These are phyloP conservation scores for Heliothis virescens DNA, from an alignment of 1,140 invertebrate genomes.

Conservation along the genomic window DNA sequence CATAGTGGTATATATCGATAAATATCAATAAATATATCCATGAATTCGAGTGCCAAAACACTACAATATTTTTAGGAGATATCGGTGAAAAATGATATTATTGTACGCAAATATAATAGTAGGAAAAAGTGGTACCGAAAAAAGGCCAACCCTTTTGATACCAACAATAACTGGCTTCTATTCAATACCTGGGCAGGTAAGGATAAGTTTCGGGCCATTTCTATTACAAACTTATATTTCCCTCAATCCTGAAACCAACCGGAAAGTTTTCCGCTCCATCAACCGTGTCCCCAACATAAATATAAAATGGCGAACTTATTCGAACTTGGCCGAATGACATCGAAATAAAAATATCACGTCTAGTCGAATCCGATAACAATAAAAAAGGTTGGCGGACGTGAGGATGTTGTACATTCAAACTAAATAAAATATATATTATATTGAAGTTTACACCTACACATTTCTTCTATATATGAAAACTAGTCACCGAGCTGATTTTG, in stretches of 20 bases:
- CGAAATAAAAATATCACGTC: slow-evolving; percentile 38
- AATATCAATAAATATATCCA: no score
- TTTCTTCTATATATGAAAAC: background rate
- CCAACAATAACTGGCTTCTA: background rate
- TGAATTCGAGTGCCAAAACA: background rate
- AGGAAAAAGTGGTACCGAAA: no score
- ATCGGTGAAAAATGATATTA: no score
- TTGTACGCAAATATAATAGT: no score
- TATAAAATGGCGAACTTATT: background rate
- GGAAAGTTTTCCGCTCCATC: background rate
- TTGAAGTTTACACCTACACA: background rate
- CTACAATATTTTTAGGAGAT: background rate
- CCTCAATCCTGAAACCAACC: background rate
- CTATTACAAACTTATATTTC: background rate
- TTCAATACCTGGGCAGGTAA: background rate
- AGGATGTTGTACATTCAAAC: background rate
- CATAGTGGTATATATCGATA: background rate
- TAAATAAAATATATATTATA: background rate
- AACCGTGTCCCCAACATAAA: slow-evolving; percentile 19
- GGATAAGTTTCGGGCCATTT: background rate
- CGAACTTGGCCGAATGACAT: background rate
- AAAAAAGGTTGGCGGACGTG: background rate
- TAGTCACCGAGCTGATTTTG: no score
- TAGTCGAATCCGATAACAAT: slow-evolving; percentile 25
- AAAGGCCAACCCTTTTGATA: no score